Base-by-base conservation (phyloP, 2,797 vertebrate species). In the Spondyliosoma cantharus region DNA sequence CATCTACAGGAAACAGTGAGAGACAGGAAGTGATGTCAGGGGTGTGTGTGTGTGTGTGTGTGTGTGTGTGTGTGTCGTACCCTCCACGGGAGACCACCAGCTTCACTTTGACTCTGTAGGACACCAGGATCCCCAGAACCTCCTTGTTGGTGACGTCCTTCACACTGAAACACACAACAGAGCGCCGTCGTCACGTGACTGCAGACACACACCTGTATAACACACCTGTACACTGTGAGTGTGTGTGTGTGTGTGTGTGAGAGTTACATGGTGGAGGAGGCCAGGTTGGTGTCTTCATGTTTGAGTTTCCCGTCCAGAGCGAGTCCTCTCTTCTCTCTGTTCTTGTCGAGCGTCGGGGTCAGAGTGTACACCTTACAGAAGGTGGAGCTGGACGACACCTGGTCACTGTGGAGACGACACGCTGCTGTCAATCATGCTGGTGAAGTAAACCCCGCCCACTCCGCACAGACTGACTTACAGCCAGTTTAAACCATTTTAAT, bases 321-420 rank as follows among this genome's bases (percentile, higher is more conserved):
- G 13, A 99, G 95, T 1, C 97, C 98, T 4, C 98, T 93, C 89
- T 98, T 98, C 94, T 99, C 98, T 4, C 97, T 85, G 92, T 99
- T 99, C 91, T 98, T 98, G 93, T 97, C 97, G 0, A 99, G 94
- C 88, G 97, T 97, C 0, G 98, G 98, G 5, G 97, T 99, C 87
- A 99, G 91, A 0, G 97, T 99, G 94, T 99, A 99, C 63, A 99
- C 98, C 86, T 99, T 99, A 91, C 98, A 99, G 91, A 99, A 99
- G 0, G 98, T 99, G 0, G 97, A 98, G 90, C 97, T 98, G 0
- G 97, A 97, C 0, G 97, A 97, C 89, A 99, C 97, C 81, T 97
- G 95, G 90, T 98, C 97, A 0, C 97, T 99, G 89, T 16, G 82
- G 76, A 83, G 20, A 87, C 53, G 7, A 86, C 50, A 86, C 3